Evolutionary conservation across 2,113 vertebrate genomes (phyloP).

Genomic region (Procavia capensis): DNA sequence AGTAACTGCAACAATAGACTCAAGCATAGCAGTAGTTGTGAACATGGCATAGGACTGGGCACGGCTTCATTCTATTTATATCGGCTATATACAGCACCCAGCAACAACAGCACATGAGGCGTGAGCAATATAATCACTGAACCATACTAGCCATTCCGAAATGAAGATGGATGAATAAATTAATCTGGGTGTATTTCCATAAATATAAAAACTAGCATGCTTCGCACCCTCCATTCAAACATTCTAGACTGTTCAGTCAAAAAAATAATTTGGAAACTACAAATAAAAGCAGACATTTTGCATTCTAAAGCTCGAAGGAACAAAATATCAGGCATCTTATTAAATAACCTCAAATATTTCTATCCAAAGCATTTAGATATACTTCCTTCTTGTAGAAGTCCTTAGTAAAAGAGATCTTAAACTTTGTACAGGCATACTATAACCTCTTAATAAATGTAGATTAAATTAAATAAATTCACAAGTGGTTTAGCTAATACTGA

Average conservation of each 20-base stretch:
- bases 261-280: background rate
- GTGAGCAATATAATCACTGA: background rate
- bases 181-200: background rate
- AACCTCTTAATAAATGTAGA: background rate
- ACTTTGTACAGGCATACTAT: background rate
- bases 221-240: background rate
- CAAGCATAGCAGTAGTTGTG: too few relatives aligned
- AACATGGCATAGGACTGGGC: too few relatives aligned
- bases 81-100: too few relatives aligned
- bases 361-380: background rate
- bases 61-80: too few relatives aligned
- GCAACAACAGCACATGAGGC: background rate
- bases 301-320: background rate
- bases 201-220: background rate
- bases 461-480: background rate
- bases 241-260: background rate
- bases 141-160: background rate
- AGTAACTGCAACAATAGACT: too few relatives aligned
- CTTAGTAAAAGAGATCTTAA: background rate
- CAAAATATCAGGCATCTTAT: constrained; percentile 4
- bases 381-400: background rate
- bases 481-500: background rate
- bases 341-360: constrained; percentile 51
- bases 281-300: background rate
- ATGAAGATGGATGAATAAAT: background rate